Evolutionary conservation across 2,113 vertebrate genomes (phyloP), one percentile per base, ranked within the genome.

Genomic region (Buteo buteo): DNA sequence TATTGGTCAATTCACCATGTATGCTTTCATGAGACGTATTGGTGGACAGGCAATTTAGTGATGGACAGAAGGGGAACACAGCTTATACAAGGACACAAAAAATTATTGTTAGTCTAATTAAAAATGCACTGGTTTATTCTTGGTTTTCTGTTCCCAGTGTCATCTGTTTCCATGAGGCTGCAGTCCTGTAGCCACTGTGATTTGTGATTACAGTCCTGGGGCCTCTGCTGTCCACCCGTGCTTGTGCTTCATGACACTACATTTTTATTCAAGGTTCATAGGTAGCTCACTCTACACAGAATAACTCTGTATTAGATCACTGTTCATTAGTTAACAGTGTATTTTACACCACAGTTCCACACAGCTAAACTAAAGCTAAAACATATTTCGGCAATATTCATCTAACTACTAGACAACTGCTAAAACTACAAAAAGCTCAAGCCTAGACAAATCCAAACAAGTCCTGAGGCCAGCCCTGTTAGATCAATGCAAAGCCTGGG

Each of bases 101-200:
- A 38, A 22, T 0, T 32, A 59, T 34, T 66, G 3, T 19, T 66
- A 40, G 26, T 12, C 10, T 87, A 71, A 73, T 52, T 77, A 31
- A 49, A 71, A 90, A 49, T 47, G 3, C 11, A 45, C 31, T 66
- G 3, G 0, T 40, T 65, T 89, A 42, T 87, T 78, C 28, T 70
- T 58, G 28, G 2, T 18, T 74, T 90, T 92, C 69, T 84, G 18
- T 54, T 94, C 45, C 29, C 13, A 7, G 24, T 70, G 36, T 52
- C 50, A 49, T 14, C 62, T 69, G 10, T 58, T 45, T 86, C 47
- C 61, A 54, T 1, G 4, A 83, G 32, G n/a, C 50, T 87, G 36
- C 20, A 57, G 9, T 9, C 25, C 15, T 0, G 0, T 3, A 55
- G 21, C 64, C n/a, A 12, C 36, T 42, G 50, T 54, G 55, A 44